A percentile compares a stretch with the other conserved stretches of the same genome.
Conservation (phyloP, 2,797 vertebrate genomes). For the Atherinosoma microstoma region DNA sequence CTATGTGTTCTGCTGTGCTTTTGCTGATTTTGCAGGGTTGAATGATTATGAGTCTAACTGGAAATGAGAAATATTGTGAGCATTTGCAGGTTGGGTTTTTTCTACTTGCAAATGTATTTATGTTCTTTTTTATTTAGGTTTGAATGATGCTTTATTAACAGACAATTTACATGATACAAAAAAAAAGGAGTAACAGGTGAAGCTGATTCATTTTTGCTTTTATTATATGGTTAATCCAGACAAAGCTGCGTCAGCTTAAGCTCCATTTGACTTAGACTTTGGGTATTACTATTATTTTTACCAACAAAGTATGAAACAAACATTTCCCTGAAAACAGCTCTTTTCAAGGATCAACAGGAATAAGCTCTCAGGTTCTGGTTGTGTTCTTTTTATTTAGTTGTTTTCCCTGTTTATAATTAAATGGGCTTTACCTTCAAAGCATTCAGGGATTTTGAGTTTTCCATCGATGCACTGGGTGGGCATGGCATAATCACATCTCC, state of each 20-base stretch:
- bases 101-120: too few relatives aligned
- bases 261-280: too few relatives aligned
- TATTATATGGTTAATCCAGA: too few relatives aligned
- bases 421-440: conserved; percentile 85
- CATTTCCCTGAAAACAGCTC: too few relatives aligned
- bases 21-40: not conserved
- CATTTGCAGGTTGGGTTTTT: not conserved
- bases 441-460: conserved; percentile 82
- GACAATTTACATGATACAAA: too few relatives aligned
- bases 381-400: not conserved
- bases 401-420: not conserved
- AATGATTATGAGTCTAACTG: not conserved
- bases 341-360: not conserved
- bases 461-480: conserved; percentile 83
- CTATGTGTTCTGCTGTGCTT: not conserved
- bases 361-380: not conserved
- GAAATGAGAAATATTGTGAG: not conserved
- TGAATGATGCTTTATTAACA: too few relatives aligned
- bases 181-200: too few relatives aligned
- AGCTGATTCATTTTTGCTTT: too few relatives aligned
- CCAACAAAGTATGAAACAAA: too few relatives aligned
- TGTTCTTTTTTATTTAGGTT: too few relatives aligned
- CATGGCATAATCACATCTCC: conserved; percentile 84
- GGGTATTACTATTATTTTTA: too few relatives aligned
- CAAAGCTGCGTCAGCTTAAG: too few relatives aligned